Percentiles rank a stretch among this genome's conserved stretches.
phyloP scores from a whole-genome alignment of 2,797 vertebrate genomes.

The Brotula barbata region DNA sequence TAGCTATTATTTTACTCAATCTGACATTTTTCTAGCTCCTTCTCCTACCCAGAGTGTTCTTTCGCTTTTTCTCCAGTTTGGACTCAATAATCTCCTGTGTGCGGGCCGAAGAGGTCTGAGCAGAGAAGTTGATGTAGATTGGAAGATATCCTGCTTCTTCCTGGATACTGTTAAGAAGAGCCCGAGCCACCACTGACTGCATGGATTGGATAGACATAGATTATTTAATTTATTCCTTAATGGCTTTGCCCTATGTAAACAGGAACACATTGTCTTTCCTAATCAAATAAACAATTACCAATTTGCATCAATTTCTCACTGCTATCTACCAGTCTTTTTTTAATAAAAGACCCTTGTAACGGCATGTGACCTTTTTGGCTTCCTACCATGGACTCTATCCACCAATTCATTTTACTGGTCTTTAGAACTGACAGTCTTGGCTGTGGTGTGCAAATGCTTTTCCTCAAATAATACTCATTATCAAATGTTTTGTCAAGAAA shows the following conservation, averaged over 20 bases:
- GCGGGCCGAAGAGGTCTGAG: conserved; percentile 84
- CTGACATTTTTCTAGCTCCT: no score
- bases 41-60: conserved; percentile 80
- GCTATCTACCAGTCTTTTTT: no score
- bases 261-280: no score
- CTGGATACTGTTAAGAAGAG: conserved; percentile 83
- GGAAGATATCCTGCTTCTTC: conserved; percentile 81
- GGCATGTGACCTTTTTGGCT: background rate
- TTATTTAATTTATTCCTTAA: no score
- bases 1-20: background rate
- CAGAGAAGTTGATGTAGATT: conserved; percentile 87
- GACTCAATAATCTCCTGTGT: conserved; percentile 90
- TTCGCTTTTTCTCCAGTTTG: conserved; percentile 88
- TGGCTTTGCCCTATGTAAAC: no score
- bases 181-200: conserved; percentile 84
- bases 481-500: no score
- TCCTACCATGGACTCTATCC: background rate
- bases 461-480: background rate
- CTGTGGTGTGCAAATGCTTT: background rate
- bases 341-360: no score
- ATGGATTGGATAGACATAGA: conserved; percentile 8
- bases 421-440: background rate
- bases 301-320: no score
- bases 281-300: no score
- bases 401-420: background rate